A percentile compares a stretch with the other conserved stretches of the same genome.
Conservation (phyloP, 1,140 invertebrate genomes). For the Littorina saxatilis region DNA sequence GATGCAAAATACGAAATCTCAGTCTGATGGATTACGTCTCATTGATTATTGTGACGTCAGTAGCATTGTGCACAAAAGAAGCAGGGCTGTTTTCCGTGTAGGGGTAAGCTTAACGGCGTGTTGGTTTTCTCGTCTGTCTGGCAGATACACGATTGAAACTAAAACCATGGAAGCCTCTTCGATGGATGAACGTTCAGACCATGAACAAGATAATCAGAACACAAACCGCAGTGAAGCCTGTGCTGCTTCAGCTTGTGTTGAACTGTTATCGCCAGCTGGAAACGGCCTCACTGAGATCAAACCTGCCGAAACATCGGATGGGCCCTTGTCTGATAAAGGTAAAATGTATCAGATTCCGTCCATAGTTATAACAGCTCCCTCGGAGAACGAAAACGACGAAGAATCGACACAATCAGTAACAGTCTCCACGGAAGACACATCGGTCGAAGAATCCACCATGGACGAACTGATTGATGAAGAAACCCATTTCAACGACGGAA, state of each 20-base stretch:
- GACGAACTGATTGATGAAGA: not conserved
- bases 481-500: conserved; percentile 6
- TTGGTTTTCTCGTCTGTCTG: not conserved
- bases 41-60: conserved; percentile 20
- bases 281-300: not conserved
- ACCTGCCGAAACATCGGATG: not conserved
- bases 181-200: conserved; percentile 16
- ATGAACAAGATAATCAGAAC: conserved; percentile 43
- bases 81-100: not conserved
- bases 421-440: not conserved
- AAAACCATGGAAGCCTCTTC: conserved; percentile 27
- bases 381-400: conserved; percentile 13
- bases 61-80: not conserved
- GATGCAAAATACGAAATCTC: no score
- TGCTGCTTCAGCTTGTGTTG: not conserved
- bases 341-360: conserved; percentile 23
- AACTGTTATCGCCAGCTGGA: not conserved
- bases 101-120: not conserved
- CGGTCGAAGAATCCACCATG: not conserved
- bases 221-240: conserved; percentile 44
- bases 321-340: not conserved
- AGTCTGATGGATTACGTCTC: not conserved
- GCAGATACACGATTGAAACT: not conserved
- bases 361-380: conserved; percentile 33
- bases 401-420: not conserved